A percentile compares a stretch with the other conserved stretches of the same genome.
phyloP scores from a whole-genome alignment of 2,113 vertebrate genomes.

The Odontesthes bonariensis region DNA sequence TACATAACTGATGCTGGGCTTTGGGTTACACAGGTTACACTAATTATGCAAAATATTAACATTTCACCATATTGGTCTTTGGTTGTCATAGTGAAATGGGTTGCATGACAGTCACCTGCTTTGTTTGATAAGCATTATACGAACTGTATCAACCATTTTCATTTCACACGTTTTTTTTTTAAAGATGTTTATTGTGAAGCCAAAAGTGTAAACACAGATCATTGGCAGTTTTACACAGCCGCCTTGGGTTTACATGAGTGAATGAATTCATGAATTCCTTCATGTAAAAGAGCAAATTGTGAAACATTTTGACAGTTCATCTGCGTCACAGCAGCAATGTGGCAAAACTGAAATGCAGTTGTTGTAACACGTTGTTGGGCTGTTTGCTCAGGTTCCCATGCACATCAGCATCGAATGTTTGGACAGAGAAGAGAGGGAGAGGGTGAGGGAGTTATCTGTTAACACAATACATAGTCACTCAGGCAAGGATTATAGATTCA shows the following conservation, averaged over 20 bases:
- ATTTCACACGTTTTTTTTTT: slow-evolving; percentile 4
- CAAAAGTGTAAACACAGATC: slow-evolving; percentile 35
- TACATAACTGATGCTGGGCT: too few relatives aligned
- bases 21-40: too few relatives aligned
- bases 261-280: slow-evolving; percentile 48
- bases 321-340: slow-evolving; percentile 69
- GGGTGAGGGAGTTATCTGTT: slow-evolving; percentile 66
- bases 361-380: slow-evolving; percentile 68
- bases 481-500: slow-evolving; percentile 77
- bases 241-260: slow-evolving; percentile 51
- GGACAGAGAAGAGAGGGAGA: slow-evolving; percentile 26
- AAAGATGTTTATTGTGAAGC: neutral
- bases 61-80: too few relatives aligned
- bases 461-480: slow-evolving; percentile 73
- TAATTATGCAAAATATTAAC: too few relatives aligned
- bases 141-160: neutral
- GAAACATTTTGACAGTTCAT: slow-evolving; percentile 71
- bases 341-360: slow-evolving; percentile 69
- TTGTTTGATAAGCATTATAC: neutral
- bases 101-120: neutral
- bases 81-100: too few relatives aligned
- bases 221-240: slow-evolving; percentile 35
- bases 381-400: slow-evolving; percentile 73
- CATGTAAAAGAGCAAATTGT: slow-evolving; percentile 66
- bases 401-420: slow-evolving; percentile 66